Conservation (phyloP, 2,113 vertebrate genomes). For the pig (Sus scrofa) region DNA sequence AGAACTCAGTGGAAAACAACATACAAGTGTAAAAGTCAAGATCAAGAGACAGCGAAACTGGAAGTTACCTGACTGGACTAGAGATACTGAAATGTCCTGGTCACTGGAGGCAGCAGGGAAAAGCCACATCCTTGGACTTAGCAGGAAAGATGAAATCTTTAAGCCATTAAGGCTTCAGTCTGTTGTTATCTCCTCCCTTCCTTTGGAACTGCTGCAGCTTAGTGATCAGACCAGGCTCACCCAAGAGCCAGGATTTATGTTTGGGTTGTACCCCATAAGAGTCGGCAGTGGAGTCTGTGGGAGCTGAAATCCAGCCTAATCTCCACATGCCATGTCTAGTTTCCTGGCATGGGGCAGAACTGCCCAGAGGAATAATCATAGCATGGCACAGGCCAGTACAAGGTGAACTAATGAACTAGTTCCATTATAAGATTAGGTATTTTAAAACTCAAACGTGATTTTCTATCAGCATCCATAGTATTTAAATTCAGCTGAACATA, state of each 20-base stretch:
- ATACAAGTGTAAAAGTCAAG: neutral
- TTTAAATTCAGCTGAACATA: neutral
- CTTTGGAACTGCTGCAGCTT: neutral
- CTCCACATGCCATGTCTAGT: neutral
- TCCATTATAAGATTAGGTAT: neutral
- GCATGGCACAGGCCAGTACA: neutral
- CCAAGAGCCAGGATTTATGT: neutral
- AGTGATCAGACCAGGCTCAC: neutral
- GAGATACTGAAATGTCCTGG: neutral
- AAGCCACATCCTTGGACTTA: neutral
- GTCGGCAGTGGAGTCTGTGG: neutral
- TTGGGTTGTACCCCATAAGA: neutral
- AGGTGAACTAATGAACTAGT: neutral
- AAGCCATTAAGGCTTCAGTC: neutral
- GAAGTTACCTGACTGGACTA: neutral
- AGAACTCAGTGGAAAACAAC: neutral
- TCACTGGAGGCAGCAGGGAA: fast-evolving
- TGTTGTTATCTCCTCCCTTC: neutral
- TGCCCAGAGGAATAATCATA: neutral
- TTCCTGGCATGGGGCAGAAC: neutral
- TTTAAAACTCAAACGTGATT: neutral
- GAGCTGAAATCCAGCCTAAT: neutral
- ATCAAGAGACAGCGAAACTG: neutral
- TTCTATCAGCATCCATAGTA: neutral
- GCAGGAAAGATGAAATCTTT: neutral